Evolutionary conservation across 2,888 invertebrate species (phyloP).

Genomic region (Sceliomorpha sp.): DNA sequence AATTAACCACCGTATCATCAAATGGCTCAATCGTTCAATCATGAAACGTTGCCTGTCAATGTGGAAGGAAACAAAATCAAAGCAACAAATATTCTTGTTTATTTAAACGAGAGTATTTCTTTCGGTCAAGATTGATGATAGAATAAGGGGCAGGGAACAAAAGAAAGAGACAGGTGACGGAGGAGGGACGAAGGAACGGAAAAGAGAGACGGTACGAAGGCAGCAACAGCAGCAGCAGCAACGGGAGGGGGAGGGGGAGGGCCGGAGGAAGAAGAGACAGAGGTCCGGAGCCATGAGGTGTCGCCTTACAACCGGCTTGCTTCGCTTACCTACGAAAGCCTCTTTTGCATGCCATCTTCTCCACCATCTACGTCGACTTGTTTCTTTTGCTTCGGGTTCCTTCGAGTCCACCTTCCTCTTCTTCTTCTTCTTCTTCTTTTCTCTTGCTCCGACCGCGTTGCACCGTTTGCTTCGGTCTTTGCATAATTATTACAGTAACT

Average conservation of each 20-base stretch:
- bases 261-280: constrained; percentile 62
- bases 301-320: constrained; percentile 80
- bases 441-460: constrained; percentile 60
- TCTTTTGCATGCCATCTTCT: constrained; percentile 80
- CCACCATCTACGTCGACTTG: constrained; percentile 75
- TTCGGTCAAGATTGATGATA: background rate
- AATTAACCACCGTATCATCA: no score
- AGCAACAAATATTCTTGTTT: constrained; percentile 1
- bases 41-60: no score
- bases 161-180: constrained; percentile 2
- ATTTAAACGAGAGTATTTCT: background rate
- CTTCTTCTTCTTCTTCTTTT: constrained; percentile 61
- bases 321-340: constrained; percentile 77
- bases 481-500: constrained; percentile 77
- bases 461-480: constrained; percentile 73
- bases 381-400: constrained; percentile 71
- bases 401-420: constrained; percentile 59
- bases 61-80: no score
- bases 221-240: no score
- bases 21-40: no score
- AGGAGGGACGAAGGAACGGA: constrained; percentile 24
- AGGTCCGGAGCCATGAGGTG: constrained; percentile 76
- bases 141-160: constrained; percentile 10
- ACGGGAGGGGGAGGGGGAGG: no score
- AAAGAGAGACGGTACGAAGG: constrained; percentile 46